Percentiles rank a stretch among this genome's conserved stretches.
phyloP scores from a whole-genome alignment of 2,888 invertebrate species.

The Spilarctia lutea region DNA sequence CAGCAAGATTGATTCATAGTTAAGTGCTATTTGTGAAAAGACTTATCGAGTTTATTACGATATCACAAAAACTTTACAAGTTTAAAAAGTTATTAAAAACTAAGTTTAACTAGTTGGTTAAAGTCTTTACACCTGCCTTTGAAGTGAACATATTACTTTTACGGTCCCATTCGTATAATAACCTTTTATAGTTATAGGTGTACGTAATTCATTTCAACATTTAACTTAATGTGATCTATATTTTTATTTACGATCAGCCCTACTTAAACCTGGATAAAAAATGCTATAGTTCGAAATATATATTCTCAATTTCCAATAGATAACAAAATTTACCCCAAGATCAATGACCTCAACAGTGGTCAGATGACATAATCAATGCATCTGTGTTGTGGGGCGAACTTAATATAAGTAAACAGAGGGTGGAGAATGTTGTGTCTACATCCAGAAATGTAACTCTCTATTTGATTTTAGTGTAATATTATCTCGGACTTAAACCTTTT shows the following conservation, averaged over 20 bases:
- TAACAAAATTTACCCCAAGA: constrained; percentile 16
- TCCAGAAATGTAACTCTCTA: neutral
- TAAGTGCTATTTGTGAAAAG: too few relatives aligned
- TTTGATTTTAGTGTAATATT: neutral
- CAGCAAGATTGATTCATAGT: too few relatives aligned
- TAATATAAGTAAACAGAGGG: constrained; percentile 32
- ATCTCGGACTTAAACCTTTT: neutral
- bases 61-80: too few relatives aligned
- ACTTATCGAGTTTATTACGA: too few relatives aligned
- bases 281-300: neutral
- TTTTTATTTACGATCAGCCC: neutral
- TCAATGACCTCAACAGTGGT: constrained; percentile 31
- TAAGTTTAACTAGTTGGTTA: too few relatives aligned
- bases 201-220: too few relatives aligned
- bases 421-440: neutral
- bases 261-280: neutral
- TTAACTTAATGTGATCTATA: neutral
- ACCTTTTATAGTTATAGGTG: too few relatives aligned
- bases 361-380: constrained; percentile 35
- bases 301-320: neutral
- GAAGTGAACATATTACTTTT: too few relatives aligned
- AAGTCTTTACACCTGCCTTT: too few relatives aligned
- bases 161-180: too few relatives aligned
- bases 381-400: constrained; percentile 22
- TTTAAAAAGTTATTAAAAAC: too few relatives aligned